Base-by-base conservation (phyloP, 1,140 invertebrate species). In the Bombus terrestris region DNA sequence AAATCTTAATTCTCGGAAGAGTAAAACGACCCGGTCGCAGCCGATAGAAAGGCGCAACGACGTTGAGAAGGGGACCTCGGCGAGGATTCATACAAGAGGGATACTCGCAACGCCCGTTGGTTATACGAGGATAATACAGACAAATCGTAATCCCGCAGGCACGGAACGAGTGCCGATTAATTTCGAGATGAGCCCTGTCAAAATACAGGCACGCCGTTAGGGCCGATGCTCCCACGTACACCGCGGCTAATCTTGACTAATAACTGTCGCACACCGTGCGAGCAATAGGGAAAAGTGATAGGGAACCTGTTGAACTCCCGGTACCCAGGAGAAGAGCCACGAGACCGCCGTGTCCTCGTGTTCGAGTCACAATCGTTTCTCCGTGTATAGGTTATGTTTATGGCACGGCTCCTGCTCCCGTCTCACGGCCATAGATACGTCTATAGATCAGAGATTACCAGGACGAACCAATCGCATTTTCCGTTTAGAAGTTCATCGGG, bases 241-340 rank as follows among this genome's bases (percentile, higher is more conserved):
- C 87, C 81, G 86, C 66, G 81, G 90, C 90, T 95, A 95, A 95
- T 94, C 94, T 94, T 95, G 94, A 95, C 93, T 94, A 94, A 95
- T 94, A 94, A 93, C 92, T 92, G 91, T 93, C 92, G 90, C 92
- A 92, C 57, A 91, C 86, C 66, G 79, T 39, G 76, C 77, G 77
- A 59, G 69, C 73, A 41, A 90, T 82, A 75, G 72, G 57, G 59
- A 57, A 76, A 89, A 69, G 69, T 68, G 59, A 68, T 68, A 68
- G 66, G 35, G 53, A 68, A 85, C 79, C 86, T 77, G 88, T 89
- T 89, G 77, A 75, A 72, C 84, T 86, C 75, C 8, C 59, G 25
- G 84, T 80, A 66, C 35, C 53, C 57, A 39, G 53, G 75, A 75
- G 80, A 28, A 59, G 69, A 82, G 47, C 28, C 53, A n/a, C 37